phyloP scores from a whole-genome alignment of 2,113 vertebrate species.

The Murina feae region DNA sequence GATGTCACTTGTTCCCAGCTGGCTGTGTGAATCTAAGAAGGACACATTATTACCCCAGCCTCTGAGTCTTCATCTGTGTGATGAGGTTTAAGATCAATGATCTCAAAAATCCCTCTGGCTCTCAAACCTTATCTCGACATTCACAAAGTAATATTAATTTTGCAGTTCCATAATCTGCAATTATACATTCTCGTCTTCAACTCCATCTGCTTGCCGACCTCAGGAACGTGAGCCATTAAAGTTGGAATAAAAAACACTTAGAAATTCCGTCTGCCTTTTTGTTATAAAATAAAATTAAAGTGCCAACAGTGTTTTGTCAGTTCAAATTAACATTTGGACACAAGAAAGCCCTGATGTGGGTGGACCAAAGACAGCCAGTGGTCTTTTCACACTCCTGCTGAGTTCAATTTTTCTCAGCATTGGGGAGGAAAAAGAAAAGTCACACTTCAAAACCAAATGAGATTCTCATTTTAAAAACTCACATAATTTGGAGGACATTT shows the following conservation, averaged over 20 bases:
- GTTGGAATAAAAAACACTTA: background rate
- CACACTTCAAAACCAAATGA: background rate
- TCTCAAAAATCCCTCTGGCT: background rate
- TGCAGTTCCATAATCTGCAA: slow-evolving; percentile 28
- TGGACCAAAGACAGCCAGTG: accelerated
- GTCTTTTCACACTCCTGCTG: background rate
- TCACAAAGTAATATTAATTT: slow-evolving; percentile 48
- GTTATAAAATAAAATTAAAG: slow-evolving; percentile 19
- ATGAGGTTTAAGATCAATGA: background rate
- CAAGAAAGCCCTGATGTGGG: background rate
- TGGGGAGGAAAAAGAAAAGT: background rate
- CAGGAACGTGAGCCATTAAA: slow-evolving; percentile 17
- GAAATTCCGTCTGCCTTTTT: slow-evolving; percentile 20
- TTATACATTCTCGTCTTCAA: background rate
- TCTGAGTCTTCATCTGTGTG: background rate
- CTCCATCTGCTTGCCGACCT: slow-evolving; percentile 47
- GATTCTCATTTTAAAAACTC: background rate
- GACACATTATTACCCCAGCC: accelerated
- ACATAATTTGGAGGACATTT: background rate
- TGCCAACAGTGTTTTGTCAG: background rate
- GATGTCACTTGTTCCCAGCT: accelerated
- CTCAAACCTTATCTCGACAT: background rate
- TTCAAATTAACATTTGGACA: background rate
- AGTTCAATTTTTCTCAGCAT: background rate
- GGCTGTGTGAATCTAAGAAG: background rate